A percentile compares a stretch with the other conserved stretches of the same genome.
phyloP scores from a whole-genome alignment of 2,797 vertebrate genomes.

The Hyperoplus lanceolatus region DNA sequence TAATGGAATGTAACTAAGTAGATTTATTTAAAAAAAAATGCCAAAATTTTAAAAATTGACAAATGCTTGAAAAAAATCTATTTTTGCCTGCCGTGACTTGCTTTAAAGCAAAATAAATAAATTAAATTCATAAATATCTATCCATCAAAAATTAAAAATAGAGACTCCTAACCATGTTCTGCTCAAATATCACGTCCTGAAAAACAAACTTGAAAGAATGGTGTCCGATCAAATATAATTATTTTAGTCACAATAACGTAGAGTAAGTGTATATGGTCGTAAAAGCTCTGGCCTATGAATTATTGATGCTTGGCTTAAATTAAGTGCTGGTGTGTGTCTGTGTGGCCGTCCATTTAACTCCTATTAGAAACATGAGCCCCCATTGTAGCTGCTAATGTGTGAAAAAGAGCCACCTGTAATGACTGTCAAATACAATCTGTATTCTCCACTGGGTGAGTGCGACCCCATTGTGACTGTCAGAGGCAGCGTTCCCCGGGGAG shows the following conservation, averaged over 20 bases:
- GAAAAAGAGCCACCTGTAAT: conserved; percentile 79
- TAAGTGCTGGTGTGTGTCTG: conserved; percentile 30
- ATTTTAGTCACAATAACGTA: background rate
- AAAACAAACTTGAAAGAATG: background rate
- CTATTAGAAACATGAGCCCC: conserved; percentile 66
- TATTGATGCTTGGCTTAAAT: conserved; percentile 73
- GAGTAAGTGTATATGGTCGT: background rate
- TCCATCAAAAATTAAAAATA: background rate
- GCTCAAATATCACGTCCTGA: background rate
- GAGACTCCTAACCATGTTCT: background rate
- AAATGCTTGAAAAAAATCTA: too few species aligned
- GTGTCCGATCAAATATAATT: background rate
- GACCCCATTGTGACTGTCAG: conserved; percentile 74
- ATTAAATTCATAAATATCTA: background rate
- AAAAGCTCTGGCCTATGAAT: conserved; percentile 54
- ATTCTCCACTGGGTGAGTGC: conserved; percentile 60
- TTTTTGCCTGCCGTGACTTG: background rate
- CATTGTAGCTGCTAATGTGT: conserved; percentile 53
- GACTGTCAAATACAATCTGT: conserved; percentile 77
- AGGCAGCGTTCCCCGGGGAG: conserved; percentile 55
- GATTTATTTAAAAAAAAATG: background rate
- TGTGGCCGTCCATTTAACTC: conserved; percentile 58
- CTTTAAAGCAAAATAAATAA: background rate
- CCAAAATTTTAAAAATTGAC: too few species aligned
- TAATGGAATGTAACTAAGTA: background rate